Evolutionary conservation across 2,797 vertebrate species (phyloP).

Genomic region (Macroramphosus scolopax): DNA sequence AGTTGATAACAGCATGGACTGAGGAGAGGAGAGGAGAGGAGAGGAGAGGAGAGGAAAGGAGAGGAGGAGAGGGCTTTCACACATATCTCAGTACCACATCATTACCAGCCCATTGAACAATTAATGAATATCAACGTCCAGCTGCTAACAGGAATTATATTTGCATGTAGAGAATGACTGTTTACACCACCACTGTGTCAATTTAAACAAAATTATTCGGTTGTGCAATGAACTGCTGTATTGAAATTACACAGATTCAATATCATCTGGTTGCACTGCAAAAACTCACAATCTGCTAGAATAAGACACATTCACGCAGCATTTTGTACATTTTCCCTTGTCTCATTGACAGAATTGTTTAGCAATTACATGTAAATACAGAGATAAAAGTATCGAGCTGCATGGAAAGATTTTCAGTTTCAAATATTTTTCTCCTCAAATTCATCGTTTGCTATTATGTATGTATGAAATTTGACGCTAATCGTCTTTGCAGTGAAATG

Average conservation of each 20-base stretch:
- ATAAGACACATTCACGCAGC: too few relatives aligned
- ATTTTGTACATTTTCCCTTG: too few relatives aligned
- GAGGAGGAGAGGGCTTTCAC: slow-evolving; percentile 22
- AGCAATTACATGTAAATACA: too few relatives aligned
- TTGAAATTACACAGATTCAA: not conserved
- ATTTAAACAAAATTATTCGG: slow-evolving; percentile 36
- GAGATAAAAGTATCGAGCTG: too few relatives aligned
- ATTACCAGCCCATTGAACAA: slow-evolving; percentile 58
- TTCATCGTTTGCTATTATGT: too few relatives aligned
- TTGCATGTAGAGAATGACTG: slow-evolving; percentile 64
- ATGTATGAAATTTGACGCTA: too few relatives aligned
- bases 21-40: not conserved
- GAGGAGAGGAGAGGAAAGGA: not conserved
- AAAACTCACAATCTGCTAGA: too few relatives aligned
- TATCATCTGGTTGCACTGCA: slow-evolving; percentile 4
- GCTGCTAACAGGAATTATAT: slow-evolving; percentile 63
- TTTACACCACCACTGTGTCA: slow-evolving; percentile 34
- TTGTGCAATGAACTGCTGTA: not conserved
- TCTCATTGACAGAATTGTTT: too few relatives aligned
- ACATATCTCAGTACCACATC: slow-evolving; percentile 32
- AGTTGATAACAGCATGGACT: too few relatives aligned
- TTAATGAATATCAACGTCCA: slow-evolving; percentile 57
- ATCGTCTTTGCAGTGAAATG: too few relatives aligned
- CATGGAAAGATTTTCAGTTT: too few relatives aligned
- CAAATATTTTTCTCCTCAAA: too few relatives aligned